Conservation (phyloP, 2,888 invertebrate species). For the Pammene fasciana region DNA sequence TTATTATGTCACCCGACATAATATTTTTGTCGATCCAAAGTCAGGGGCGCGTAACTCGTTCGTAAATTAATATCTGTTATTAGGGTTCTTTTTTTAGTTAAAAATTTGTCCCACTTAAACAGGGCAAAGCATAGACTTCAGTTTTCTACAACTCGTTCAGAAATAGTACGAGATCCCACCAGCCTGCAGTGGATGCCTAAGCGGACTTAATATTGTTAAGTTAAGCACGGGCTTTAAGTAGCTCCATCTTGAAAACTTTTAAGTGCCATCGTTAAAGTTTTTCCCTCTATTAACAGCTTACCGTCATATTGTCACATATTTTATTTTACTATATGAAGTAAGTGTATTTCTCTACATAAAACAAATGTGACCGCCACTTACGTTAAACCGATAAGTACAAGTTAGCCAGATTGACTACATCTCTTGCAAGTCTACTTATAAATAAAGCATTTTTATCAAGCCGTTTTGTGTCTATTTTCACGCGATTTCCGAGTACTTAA, state of each 20-base stretch:
- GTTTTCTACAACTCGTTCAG: neutral
- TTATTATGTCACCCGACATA: no score
- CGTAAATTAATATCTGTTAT: no score
- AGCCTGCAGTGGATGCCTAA: neutral
- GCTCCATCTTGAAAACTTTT: slow-evolving; percentile 13
- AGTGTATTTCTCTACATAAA: neutral
- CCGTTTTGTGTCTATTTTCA: slow-evolving; percentile 1
- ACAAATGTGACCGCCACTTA: no score
- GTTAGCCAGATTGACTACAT: no score
- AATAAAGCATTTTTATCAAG: slow-evolving; percentile 1
- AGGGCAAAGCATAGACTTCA: neutral
- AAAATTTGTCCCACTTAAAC: neutral
- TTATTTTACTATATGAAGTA: neutral
- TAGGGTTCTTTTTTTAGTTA: no score
- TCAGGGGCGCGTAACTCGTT: no score
- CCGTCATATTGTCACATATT: neutral
- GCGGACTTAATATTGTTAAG: neutral
- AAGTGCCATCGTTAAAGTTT: slow-evolving; percentile 9
- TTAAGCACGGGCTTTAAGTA: neutral
- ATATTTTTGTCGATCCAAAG: no score
- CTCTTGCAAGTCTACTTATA: neutral
- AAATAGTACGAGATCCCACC: neutral
- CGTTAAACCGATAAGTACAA: no score
- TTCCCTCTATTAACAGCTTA: neutral
- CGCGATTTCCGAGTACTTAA: neutral